These are phyloP conservation scores for Venusia cambrica DNA, from an alignment of 2,888 invertebrate species.

Conservation along the genomic window DNA sequence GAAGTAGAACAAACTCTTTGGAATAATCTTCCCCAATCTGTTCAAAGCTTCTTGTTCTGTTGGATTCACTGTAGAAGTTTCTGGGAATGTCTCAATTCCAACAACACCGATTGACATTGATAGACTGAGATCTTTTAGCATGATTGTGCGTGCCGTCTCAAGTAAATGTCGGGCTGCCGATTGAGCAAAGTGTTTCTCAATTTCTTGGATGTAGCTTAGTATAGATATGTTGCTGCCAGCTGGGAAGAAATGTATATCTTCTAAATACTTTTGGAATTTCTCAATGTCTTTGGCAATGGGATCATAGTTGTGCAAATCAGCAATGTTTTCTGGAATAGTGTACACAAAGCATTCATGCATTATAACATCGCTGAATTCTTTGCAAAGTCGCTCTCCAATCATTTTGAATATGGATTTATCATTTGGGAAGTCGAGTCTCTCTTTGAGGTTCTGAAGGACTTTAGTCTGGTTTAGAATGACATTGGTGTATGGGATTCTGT, in stretches of 20 bases:
- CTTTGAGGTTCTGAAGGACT: conserved; percentile 80
- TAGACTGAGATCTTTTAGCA: conserved; percentile 90
- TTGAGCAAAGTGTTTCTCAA: conserved; percentile 88
- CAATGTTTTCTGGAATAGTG: conserved; percentile 88
- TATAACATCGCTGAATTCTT: conserved; percentile 83
- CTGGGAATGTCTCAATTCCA: conserved; percentile 69
- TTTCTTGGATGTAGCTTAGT: conserved; percentile 85
- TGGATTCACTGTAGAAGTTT: conserved; percentile 22
- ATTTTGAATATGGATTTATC: conserved; percentile 73
- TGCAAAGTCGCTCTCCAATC: conserved; percentile 78
- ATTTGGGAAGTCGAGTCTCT: conserved; percentile 73
- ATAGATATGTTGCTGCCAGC: conserved; percentile 77
- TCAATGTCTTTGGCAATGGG: conserved; percentile 83
- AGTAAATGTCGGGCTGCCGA: conserved; percentile 88
- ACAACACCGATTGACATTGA: conserved; percentile 82
- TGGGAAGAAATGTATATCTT: conserved; percentile 81
- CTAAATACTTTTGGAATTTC: conserved; percentile 84
- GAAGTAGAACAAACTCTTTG: conserved; percentile 71
- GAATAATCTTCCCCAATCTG: conserved; percentile 63
- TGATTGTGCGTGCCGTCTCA: conserved; percentile 85
- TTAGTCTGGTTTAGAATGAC: conserved; percentile 80
- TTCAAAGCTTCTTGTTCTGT: conserved; percentile 57
- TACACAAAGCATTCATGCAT: conserved; percentile 87
- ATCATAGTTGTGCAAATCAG: conserved; percentile 84
- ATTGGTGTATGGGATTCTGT: conserved; percentile 68